Evolutionary conservation across 2,797 vertebrate species (phyloP).

Genomic region (Dryobates pubescens): DNA sequence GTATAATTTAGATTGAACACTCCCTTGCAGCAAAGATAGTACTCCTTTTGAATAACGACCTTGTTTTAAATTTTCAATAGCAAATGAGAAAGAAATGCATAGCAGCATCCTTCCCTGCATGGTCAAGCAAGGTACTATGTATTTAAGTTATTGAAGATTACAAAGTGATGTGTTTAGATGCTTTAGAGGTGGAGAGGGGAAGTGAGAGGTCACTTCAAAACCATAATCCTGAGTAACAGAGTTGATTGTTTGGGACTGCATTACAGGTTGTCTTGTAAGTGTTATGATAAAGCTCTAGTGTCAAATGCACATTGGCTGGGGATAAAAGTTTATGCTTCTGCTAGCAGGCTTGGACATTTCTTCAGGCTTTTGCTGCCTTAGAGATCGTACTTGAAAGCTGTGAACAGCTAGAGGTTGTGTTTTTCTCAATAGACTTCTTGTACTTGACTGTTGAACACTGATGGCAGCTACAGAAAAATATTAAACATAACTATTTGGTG

Average conservation of each 20-base stretch:
- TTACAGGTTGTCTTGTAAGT: background rate
- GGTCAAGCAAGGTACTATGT: background rate
- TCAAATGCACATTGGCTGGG: background rate
- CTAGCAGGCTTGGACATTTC: background rate
- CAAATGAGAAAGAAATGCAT: background rate
- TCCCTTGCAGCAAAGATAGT: background rate
- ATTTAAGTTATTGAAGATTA: background rate
- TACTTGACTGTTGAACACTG: background rate
- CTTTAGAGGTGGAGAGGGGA: background rate
- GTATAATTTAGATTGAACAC: background rate
- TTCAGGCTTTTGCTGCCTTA: background rate
- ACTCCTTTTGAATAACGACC: background rate
- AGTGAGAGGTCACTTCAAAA: background rate
- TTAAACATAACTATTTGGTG: background rate
- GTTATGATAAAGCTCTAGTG: background rate
- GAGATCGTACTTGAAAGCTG: background rate
- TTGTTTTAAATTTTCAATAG: background rate
- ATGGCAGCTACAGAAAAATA: background rate
- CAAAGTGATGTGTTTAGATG: background rate
- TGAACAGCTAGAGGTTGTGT: background rate
- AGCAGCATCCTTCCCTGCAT: background rate
- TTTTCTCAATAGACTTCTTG: background rate
- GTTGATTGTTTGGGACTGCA: rapidly evolving
- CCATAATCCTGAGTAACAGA: background rate
- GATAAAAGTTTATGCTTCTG: background rate